Evolutionary conservation across 2,888 invertebrate species (phyloP).

Genomic region (Clivina fossor): DNA sequence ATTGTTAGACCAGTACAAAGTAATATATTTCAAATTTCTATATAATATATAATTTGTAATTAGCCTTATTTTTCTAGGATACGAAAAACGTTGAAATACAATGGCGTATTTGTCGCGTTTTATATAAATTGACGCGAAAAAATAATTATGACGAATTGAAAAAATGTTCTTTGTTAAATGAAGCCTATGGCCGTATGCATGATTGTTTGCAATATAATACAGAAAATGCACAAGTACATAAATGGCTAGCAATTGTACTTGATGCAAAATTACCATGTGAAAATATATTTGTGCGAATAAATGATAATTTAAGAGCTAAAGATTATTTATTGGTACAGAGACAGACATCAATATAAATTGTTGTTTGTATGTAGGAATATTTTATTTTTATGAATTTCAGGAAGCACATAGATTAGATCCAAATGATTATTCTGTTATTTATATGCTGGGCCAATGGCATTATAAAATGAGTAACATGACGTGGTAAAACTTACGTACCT

Average conservation of each 20-base stretch:
- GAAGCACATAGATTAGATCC: constrained; percentile 81
- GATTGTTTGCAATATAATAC: constrained; percentile 56
- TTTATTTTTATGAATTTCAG: constrained; percentile 42
- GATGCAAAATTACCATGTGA: constrained; percentile 73
- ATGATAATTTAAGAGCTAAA: constrained; percentile 5
- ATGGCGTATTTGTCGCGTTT: constrained; percentile 79
- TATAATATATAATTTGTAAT: constrained; percentile 49
- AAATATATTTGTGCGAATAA: constrained; percentile 46
- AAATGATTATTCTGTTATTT: constrained; percentile 76
- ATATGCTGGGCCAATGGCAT: constrained; percentile 86
- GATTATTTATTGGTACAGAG: constrained; percentile 10
- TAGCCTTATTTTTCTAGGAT: constrained; percentile 51
- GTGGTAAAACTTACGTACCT: constrained; percentile 54
- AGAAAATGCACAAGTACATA: constrained; percentile 53
- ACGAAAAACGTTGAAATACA: constrained; percentile 56
- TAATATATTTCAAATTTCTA: constrained; percentile 5
- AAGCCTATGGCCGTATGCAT: constrained; percentile 67
- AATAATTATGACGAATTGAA: constrained; percentile 52
- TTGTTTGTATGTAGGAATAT: background rate
- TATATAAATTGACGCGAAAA: constrained; percentile 73
- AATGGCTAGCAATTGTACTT: constrained; percentile 71
- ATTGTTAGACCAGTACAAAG: constrained; percentile 42
- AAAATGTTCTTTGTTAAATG: constrained; percentile 63
- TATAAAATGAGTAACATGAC: constrained; percentile 80
- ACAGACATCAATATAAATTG: background rate